Evolutionary conservation across 2,113 vertebrate species (phyloP), one percentile per base, ranked within the genome.

Genomic region (Alouatta palliata): DNA sequence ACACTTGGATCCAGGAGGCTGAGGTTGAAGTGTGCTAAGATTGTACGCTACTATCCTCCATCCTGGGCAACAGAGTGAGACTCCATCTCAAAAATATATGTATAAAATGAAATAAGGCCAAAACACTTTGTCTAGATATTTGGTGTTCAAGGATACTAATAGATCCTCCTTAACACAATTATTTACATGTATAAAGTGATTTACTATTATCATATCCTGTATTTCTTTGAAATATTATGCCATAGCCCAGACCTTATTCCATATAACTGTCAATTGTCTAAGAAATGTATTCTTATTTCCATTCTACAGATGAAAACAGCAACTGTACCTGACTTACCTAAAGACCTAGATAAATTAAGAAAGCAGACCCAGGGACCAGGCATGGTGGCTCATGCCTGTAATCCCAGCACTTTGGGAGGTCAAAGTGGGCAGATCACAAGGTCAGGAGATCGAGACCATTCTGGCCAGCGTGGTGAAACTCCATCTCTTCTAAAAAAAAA

Each of bases 1-100:
- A 30, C 11, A 5, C 61, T 13, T 61, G 27, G 13, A 30, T 2
- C 12, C 27, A 1, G 27, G 61, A 64, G 61, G 12, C 1, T 0
- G 27, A 64, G 61, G 61, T 64, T 64, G 11, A 11, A 64, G 61
- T 30, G 61, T 13, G 61, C 27, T 27, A 5, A 64, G 61, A 30
- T 30, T 30, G 12, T 64, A 12, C 11, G 25, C 61, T 64, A 30
- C 61, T 64, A 11, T 27, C 27, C 27, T 13, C 27, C 61, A 64
- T 11, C 11, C 27, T 13, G 5, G 27, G 61, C 61, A 64, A 64
- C 61, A 64, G 12, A 56, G 2, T 56, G 21, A 61, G 61, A 64
- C 61, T 61, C 58, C 13, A 27, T 64, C 12, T 64, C 11, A 64
- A 64, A 64, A 27, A 52, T 52, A 17, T 52, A 16, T 52, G 13